Conservation (phyloP, 2,888 invertebrate genomes). For the Diaprepes abbreviatus region DNA sequence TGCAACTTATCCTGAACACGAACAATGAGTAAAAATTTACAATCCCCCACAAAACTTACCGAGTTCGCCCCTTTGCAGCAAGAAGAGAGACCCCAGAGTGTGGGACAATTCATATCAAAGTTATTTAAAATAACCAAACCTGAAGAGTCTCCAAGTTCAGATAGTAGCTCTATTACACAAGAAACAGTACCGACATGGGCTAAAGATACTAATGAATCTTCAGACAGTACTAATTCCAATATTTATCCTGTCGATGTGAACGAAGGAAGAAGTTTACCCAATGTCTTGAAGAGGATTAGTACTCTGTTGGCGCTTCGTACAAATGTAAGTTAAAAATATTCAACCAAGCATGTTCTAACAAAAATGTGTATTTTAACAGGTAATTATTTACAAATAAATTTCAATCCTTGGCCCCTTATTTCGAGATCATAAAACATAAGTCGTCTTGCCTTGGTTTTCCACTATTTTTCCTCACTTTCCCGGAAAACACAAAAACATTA, state of each 20-base stretch:
- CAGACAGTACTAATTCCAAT: conserved; percentile 51
- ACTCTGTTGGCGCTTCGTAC: conserved; percentile 87
- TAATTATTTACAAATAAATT: too few species aligned
- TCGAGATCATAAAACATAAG: too few species aligned
- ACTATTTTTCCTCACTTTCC: too few species aligned
- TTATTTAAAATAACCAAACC: conserved; percentile 79
- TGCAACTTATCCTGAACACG: background rate
- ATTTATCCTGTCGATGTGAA: conserved; percentile 71
- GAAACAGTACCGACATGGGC: conserved; percentile 65
- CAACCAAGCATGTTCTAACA: too few species aligned
- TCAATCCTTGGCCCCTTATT: too few species aligned
- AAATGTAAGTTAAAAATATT: conserved; percentile 80
- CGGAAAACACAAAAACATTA: too few species aligned
- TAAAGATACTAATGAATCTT: conserved; percentile 62
- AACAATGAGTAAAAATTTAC: conserved; percentile 58
- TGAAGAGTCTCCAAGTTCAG: conserved; percentile 59
- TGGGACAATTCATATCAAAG: conserved; percentile 81
- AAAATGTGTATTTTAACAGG: too few species aligned
- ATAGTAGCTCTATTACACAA: conserved; percentile 56
- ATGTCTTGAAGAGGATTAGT: conserved; percentile 89
- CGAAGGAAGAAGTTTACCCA: conserved; percentile 85
- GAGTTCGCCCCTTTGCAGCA: conserved; percentile 85
- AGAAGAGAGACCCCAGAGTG: conserved; percentile 80
- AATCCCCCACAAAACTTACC: conserved; percentile 78
- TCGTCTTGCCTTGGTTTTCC: too few species aligned